Evolutionary conservation across 37 sponge, comb jelly and placozoan species (phyloP), one percentile per base, ranked within the genome.

Genomic region (Diacarnus erythraeanus): DNA sequence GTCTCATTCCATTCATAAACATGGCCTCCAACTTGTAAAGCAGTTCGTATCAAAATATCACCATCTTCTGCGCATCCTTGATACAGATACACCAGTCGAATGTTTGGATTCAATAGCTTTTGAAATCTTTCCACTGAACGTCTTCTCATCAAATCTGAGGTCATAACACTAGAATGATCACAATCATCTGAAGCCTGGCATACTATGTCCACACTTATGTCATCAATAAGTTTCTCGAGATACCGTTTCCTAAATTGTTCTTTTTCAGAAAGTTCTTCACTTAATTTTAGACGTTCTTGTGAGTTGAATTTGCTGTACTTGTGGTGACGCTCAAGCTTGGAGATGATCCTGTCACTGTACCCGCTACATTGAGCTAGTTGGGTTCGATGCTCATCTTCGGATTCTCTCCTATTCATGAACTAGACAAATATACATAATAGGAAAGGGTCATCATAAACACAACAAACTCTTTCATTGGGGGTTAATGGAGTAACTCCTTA

Each of bases 361-460:
- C 69, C 69, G 20, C 9, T 35, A 31, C 69, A 37, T 35, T 9
- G 4, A 25, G 23, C 61, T 5, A 60, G 23, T 26, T 26, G 27
- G 23, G 23, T 3, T 5, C 26, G 3, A 26, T 60, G 61, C 26
- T 60, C 61, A 6, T 60, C 61, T 25, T 26, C 61, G 22, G 61
- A 60, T 17, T 60, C 61, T 3, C 51, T 47, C 6, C 51, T 6
- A 47, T 47, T 12, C 51, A 47, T 47, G 51, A 47, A 47, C 51
- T 47, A 47, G n/a, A n/a, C n/a, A n/a, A 79, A 68, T 80, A 15
- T 57, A 40, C 58, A 54, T n/a, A 71, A 2, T 22, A 80, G 1
- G 51, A 12, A 15, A 47, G 12, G 51, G 12, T 47, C 51, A 47
- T 47, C 51, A 47, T n/a, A n/a, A n/a, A n/a, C n/a, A n/a, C n/a